A percentile compares a stretch with the other conserved stretches of the same genome.
phyloP scores from a whole-genome alignment of 2,888 invertebrate species.

The Pardosa pseudoannulata region DNA sequence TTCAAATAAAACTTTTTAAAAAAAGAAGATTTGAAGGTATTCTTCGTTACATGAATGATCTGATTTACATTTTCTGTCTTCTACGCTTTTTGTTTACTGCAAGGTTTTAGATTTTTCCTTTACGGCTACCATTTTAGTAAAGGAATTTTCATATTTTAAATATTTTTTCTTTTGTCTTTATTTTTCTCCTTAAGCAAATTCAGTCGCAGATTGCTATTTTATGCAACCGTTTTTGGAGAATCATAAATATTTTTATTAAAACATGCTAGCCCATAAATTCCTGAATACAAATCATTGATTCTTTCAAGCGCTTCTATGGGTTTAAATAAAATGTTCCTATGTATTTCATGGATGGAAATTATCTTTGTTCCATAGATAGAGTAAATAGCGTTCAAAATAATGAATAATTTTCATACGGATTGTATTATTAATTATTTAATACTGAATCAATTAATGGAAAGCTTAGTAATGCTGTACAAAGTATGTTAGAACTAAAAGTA shows the following conservation, averaged over 20 bases:
- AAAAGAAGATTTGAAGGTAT: slow-evolving; percentile 26
- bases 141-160: slow-evolving; percentile 8
- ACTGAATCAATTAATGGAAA: too few species aligned
- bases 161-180: neutral
- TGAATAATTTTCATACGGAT: too few species aligned
- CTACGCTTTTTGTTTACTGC: neutral
- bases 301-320: too few species aligned
- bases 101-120: neutral
- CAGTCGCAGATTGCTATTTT: slow-evolving; percentile 27
- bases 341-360: too few species aligned
- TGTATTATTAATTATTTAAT: too few species aligned
- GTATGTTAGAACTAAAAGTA: too few species aligned
- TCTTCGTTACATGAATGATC: slow-evolving; percentile 45
- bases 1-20: slow-evolving; percentile 55
- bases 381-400: too few species aligned
- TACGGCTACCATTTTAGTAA: neutral
- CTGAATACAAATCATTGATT: neutral
- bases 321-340: too few species aligned
- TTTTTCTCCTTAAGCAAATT: neutral
- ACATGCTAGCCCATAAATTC: neutral
- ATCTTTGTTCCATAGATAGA: too few species aligned
- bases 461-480: too few species aligned
- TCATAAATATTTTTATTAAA: slow-evolving; percentile 43
- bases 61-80: slow-evolving; percentile 53
- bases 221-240: slow-evolving; percentile 28